phyloP scores from a whole-genome alignment of 2,797 vertebrate genomes.

The Cyprinella venusta region DNA sequence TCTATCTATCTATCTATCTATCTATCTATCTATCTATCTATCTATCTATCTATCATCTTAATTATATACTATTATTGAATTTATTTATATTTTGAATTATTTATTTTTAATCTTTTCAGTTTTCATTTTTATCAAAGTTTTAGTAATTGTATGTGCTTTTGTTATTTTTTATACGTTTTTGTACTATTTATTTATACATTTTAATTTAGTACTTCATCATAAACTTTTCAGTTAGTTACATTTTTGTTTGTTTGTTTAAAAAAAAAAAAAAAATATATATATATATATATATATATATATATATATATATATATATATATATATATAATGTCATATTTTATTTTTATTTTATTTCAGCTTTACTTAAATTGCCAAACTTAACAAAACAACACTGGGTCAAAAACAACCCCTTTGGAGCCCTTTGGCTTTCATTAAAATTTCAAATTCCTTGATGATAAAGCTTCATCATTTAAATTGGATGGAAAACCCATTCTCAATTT shows the following conservation, averaged over 20 bases:
- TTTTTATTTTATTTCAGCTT: not conserved
- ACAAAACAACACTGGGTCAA: not conserved
- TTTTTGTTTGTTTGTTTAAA: too few species aligned
- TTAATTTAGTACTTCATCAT: too few species aligned
- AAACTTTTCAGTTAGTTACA: not conserved
- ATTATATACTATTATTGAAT: not conserved
- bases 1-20: too few species aligned
- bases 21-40: too few species aligned
- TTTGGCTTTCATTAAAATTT: not conserved
- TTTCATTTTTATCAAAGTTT: not conserved
- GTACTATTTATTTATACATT: not conserved
- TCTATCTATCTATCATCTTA: too few species aligned
- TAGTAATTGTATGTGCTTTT: not conserved
- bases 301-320: too few species aligned
- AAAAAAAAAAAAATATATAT: too few species aligned
- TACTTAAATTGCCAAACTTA: not conserved
- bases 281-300: too few species aligned
- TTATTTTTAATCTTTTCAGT: not conserved
- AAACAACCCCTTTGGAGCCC: not conserved
- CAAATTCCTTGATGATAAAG: not conserved
- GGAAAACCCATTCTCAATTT: slow-evolving; percentile 2
- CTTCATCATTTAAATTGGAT: not conserved
- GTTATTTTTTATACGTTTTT: not conserved
- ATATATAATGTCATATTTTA: not conserved
- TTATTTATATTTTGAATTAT: not conserved